Percentiles rank a stretch among this genome's conserved stretches.
These are phyloP conservation scores for Psophia crepitans DNA, from an alignment of 2,113 vertebrate species.

Conservation along the genomic window DNA sequence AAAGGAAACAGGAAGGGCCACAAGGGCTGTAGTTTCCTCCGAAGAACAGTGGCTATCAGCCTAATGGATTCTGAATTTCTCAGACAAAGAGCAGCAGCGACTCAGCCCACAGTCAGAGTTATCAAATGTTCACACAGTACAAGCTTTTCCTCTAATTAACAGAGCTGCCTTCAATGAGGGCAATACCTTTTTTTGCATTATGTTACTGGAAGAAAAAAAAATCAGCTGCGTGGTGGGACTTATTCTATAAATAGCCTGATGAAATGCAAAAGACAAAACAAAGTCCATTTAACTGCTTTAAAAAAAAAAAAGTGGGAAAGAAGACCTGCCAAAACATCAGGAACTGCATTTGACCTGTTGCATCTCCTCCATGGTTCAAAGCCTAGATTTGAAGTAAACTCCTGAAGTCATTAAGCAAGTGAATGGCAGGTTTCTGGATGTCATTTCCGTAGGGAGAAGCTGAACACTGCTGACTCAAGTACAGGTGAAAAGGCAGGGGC, in stretches of 20 bases:
- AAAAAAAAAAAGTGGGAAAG: background rate
- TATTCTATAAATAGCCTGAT: conserved; percentile 3
- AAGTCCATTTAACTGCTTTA: background rate
- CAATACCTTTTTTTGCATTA: background rate
- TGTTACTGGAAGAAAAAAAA: background rate
- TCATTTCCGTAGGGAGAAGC: background rate
- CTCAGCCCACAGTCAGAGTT: conserved; percentile 28
- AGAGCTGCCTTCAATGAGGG: background rate
- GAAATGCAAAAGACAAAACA: background rate
- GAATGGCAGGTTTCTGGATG: conserved; percentile 30
- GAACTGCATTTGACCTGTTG: background rate
- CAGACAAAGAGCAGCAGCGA: conserved; percentile 55
- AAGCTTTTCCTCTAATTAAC: conserved; percentile 42
- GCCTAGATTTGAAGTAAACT: background rate
- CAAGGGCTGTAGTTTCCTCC: conserved; percentile 60
- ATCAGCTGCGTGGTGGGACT: background rate
- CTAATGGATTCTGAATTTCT: conserved; percentile 61
- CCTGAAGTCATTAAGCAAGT: background rate
- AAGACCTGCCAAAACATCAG: background rate
- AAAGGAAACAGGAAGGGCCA: conserved; percentile 70
- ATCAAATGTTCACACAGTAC: conserved; percentile 38
- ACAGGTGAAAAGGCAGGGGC: background rate
- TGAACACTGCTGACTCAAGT: background rate
- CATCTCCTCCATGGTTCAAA: background rate
- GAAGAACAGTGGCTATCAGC: conserved; percentile 56